Conservation (phyloP, 2,113 vertebrate genomes). For the Petrocephalus microphthalmus region DNA sequence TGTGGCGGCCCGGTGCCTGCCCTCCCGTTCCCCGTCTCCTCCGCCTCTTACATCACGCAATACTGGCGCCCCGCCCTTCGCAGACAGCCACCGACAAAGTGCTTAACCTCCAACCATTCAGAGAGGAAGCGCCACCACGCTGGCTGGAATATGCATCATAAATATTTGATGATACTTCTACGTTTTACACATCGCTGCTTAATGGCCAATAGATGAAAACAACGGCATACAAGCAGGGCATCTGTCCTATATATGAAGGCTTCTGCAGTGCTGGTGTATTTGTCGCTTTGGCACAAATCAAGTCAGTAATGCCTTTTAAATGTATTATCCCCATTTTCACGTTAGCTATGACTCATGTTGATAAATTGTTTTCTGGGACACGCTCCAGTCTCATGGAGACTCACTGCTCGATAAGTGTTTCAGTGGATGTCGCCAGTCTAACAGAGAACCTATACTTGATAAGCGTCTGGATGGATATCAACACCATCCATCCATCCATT, state of each 20-base stretch:
- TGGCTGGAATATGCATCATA: not conserved
- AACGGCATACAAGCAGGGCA: not conserved
- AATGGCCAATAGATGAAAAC: not conserved
- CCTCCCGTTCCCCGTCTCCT: not conserved
- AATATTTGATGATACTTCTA: conserved; percentile 4
- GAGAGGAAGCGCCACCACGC: not conserved
- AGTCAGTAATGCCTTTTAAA: not conserved
- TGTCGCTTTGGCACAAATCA: not conserved
- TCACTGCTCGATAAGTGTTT: not conserved
- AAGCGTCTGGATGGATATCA: not conserved
- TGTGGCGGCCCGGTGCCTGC: not conserved
- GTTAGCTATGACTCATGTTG: not conserved
- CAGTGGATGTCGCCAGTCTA: not conserved
- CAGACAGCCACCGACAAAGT: not conserved
- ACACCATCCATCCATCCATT: too few relatives aligned
- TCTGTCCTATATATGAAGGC: not conserved
- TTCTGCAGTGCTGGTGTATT: not conserved
- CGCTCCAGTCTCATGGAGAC: not conserved
- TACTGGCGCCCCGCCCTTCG: not conserved
- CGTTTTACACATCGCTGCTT: not conserved
- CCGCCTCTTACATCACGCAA: not conserved
- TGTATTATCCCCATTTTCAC: not conserved
- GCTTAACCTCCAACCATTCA: not conserved
- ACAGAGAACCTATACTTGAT: not conserved
- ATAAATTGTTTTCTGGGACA: not conserved